Evolutionary conservation across 2,888 invertebrate genomes (phyloP), one percentile per base, ranked within the genome.

Genomic region (Lepeophtheirus nordmannii): DNA sequence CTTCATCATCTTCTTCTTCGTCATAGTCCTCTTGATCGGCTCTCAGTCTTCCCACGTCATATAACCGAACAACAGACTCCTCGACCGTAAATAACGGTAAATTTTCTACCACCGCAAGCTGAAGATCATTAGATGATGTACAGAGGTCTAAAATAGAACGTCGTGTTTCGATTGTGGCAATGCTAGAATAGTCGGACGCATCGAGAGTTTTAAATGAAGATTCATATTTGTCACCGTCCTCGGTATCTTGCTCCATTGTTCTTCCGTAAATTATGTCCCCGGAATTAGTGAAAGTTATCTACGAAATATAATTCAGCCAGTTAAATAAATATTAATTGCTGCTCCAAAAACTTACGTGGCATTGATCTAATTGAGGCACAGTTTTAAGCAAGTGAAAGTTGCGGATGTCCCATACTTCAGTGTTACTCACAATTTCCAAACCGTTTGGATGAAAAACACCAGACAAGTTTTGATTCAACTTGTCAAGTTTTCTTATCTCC

Each of bases 401-500:
- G 71, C 97, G 79, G 37, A 97, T 76, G 75, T 98, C 98, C 97
- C 97, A 98, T 65, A 97, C 62, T 60, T 98, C 96, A 0, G 94
- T 91, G 74, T 97, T 97, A 67, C 96, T 92, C 72, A 98, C 89
- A 56, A 94, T 89, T 79, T 96, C 94, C 69, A 91, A 79, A 0
- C 93, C 93, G 74, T 90, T 91, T 0, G 94, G 94, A 80, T 96
- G 94, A 73, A 97, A 97, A 9, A 92, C 87, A 0, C 96, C 97
- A 73, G 90, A 94, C 67, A 93, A 83, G 57, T 86, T 86, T 74
- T 92, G 89, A 78, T 96, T 97, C 41, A 98, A 80, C 76, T 97
- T 97, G 78, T 98, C 98, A 74, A 98, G 89, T 75, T 96, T 94
- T 78, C 96, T 94, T 59, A 98, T 86, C 71, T 89, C 85, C 72